Percentiles rank a stretch among this genome's conserved stretches.
phyloP scores from a whole-genome alignment of 2,888 invertebrate genomes.

The Odontothrips loti region DNA sequence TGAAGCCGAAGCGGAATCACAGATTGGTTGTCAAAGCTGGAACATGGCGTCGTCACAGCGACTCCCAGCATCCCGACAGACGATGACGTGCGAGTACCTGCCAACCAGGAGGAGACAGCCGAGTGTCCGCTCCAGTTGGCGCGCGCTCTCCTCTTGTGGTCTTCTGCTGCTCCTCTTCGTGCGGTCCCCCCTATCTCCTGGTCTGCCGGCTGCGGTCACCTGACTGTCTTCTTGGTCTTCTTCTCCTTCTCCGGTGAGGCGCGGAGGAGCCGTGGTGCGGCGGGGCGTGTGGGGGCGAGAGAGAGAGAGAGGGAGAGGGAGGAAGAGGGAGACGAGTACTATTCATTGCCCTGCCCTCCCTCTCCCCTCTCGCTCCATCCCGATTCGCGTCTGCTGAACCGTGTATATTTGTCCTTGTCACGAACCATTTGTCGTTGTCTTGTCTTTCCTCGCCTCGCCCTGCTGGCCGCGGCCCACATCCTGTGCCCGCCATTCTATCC shows the following conservation, averaged over 20 bases:
- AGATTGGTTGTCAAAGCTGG: no score
- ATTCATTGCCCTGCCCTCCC: background rate
- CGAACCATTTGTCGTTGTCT: constrained; percentile 13
- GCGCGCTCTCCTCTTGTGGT: no score
- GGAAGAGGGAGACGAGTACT: background rate
- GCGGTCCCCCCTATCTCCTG: no score
- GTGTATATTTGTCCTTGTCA: constrained; percentile 20
- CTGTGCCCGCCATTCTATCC: background rate
- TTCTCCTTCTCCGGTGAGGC: background rate
- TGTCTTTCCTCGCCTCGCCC: background rate
- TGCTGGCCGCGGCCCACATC: background rate
- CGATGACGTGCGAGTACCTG: no score
- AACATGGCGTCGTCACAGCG: no score
- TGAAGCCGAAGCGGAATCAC: no score
- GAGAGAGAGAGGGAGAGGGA: background rate
- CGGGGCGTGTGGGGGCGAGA: background rate
- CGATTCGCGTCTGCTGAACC: constrained; percentile 12
- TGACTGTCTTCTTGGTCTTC: background rate
- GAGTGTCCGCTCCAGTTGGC: no score
- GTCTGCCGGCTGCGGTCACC: background rate
- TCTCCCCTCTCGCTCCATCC: constrained; percentile 2
- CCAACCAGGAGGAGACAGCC: no score
- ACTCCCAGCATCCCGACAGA: no score
- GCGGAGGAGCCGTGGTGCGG: background rate
- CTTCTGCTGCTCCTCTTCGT: no score